Conservation (phyloP, 2,113 vertebrate genomes). For the Crotalus horridus region DNA sequence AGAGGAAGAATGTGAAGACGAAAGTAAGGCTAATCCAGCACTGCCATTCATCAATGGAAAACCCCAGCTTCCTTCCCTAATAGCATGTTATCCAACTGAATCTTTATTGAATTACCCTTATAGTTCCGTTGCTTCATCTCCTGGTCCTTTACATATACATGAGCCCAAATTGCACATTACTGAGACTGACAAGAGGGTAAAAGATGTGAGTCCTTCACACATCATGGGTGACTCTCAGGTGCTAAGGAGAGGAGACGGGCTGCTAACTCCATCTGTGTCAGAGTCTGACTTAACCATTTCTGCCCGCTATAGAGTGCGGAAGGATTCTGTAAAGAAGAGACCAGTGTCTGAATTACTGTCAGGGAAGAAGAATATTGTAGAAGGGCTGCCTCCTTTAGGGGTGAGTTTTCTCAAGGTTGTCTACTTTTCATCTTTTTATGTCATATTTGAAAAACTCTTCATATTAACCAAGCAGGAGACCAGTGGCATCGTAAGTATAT, state of each 20-base stretch:
- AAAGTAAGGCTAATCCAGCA: constrained; percentile 62
- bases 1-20: constrained; percentile 87
- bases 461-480: background rate
- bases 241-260: constrained; percentile 69
- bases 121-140: constrained; percentile 61
- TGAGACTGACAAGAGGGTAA: constrained; percentile 71
- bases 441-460: background rate
- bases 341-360: constrained; percentile 85
- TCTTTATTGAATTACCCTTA: constrained; percentile 74
- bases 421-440: background rate
- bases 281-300: constrained; percentile 88
- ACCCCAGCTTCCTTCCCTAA: constrained; percentile 56
- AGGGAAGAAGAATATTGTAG: constrained; percentile 81
- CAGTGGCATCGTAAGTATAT: background rate
- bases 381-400: constrained; percentile 86
- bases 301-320: constrained; percentile 76
- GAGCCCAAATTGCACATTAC: constrained; percentile 76
- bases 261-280: constrained; percentile 83
- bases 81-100: constrained; percentile 71
- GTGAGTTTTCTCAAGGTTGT: constrained; percentile 70
- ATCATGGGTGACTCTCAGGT: constrained; percentile 61
- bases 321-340: constrained; percentile 84
- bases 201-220: constrained; percentile 55
- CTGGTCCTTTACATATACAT: constrained; percentile 73
- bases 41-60: constrained; percentile 66